phyloP scores from a whole-genome alignment of 2,888 invertebrate genomes.

The Barypeithes pellucidus region DNA sequence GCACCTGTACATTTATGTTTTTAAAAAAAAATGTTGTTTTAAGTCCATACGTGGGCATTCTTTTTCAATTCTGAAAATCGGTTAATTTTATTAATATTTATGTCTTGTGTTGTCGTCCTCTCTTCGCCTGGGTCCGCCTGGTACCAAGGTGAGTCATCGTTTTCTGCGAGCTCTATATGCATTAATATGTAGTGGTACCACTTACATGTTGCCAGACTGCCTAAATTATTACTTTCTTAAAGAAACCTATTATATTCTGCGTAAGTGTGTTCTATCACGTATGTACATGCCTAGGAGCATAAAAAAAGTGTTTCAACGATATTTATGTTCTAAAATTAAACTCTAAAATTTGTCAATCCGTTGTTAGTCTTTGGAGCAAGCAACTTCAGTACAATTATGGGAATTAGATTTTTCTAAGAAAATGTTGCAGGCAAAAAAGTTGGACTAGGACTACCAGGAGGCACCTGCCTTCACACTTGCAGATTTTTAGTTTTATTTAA shows the following conservation, averaged over 20 bases:
- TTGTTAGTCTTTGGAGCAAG: no score
- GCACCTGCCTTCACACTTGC: no score
- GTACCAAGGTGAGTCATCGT: slow-evolving; percentile 39
- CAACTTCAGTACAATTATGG: no score
- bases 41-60: slow-evolving; percentile 6
- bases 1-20: no score
- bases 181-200: slow-evolving; percentile 22
- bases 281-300: no score
- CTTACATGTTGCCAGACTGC: slow-evolving; percentile 12
- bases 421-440: no score
- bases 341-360: no score
- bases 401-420: no score
- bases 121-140: slow-evolving; percentile 31
- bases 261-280: no score
- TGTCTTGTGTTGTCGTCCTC: slow-evolving; percentile 5
- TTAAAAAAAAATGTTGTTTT: not conserved
- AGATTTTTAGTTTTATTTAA: not conserved
- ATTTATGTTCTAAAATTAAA: no score
- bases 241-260: not conserved
- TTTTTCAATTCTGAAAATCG: slow-evolving; percentile 9
- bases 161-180: slow-evolving; percentile 28
- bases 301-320: no score
- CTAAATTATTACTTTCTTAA: not conserved
- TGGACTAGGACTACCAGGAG: no score
- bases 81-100: slow-evolving; percentile 16